These are phyloP conservation scores for Oncorhynchus nerka DNA, from an alignment of 2,113 vertebrate genomes.

Conservation along the genomic window DNA sequence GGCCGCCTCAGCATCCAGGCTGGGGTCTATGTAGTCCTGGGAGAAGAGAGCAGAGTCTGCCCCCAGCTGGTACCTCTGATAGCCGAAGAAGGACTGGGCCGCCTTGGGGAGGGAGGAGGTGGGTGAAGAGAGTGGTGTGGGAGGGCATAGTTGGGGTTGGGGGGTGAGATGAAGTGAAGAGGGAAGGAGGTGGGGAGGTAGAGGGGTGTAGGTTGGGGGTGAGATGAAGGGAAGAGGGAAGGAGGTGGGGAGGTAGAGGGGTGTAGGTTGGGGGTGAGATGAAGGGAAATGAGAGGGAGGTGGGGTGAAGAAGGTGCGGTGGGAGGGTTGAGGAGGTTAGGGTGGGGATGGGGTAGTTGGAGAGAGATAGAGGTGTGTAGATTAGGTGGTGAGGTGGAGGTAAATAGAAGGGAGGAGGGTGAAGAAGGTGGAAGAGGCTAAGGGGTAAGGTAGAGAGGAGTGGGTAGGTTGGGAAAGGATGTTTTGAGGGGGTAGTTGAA, in stretches of 20 bases:
- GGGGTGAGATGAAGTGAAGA: slow-evolving; percentile 31
- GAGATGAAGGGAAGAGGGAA: too few relatives aligned
- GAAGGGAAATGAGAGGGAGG: too few relatives aligned
- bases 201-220: too few relatives aligned
- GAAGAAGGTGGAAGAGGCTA: neutral
- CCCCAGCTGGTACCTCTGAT: slow-evolving; percentile 89
- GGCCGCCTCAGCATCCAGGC: slow-evolving; percentile 84
- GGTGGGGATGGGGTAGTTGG: too few relatives aligned
- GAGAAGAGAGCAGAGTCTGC: slow-evolving; percentile 97
- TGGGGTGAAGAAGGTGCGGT: too few relatives aligned
- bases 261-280: too few relatives aligned
- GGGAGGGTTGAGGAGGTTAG: too few relatives aligned
- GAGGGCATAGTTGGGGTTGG: slow-evolving; percentile 1
- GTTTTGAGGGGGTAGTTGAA: neutral
- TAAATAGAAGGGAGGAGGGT: neutral
- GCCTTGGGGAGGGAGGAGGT: slow-evolving; percentile 70
- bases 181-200: too few relatives aligned
- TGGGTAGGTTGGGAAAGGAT: neutral
- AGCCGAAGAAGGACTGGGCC: slow-evolving; percentile 89
- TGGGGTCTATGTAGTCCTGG: slow-evolving; percentile 96
- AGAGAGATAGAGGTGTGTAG: too few relatives aligned
- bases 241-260: too few relatives aligned
- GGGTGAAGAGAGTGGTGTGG: slow-evolving; percentile 13
- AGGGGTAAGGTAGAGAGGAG: slow-evolving; percentile 14
- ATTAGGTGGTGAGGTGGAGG: slow-evolving; percentile 35